Percentiles rank a stretch among this genome's conserved stretches.
These are phyloP conservation scores for Helleia helle DNA, from an alignment of 2,888 invertebrate species.

Conservation along the genomic window DNA sequence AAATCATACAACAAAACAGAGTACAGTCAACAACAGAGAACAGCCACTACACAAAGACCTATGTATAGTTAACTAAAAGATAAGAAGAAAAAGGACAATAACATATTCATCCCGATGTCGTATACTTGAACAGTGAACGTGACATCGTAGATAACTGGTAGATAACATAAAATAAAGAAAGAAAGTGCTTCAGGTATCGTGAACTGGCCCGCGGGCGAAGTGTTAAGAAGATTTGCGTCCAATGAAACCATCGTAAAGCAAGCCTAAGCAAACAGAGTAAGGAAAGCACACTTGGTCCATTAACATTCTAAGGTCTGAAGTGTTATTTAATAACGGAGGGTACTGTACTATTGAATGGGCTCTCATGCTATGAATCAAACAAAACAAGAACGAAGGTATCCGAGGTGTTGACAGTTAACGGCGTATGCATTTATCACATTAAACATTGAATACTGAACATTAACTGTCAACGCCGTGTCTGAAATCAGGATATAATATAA, in stretches of 20 bases:
- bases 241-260: conserved; percentile 52
- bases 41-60: conserved; percentile 74
- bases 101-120: conserved; percentile 38
- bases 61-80: conserved; percentile 59
- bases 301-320: conserved; percentile 52
- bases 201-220: conserved; percentile 40
- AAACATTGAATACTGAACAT: conserved; percentile 22
- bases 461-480: conserved; percentile 62
- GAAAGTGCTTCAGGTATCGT: conserved; percentile 51
- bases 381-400: conserved; percentile 38
- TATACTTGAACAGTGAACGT: conserved; percentile 21
- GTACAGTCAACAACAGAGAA: conserved; percentile 73
- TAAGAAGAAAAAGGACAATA: conserved; percentile 33
- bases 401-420: conserved; percentile 61
- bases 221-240: conserved; percentile 34
- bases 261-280: conserved; percentile 66
- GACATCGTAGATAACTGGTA: conserved; percentile 11
- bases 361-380: conserved; percentile 54
- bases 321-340: conserved; percentile 44
- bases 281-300: conserved; percentile 51
- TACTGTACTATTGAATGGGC: conserved; percentile 47
- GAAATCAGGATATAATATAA: conserved; percentile 38
- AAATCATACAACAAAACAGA: conserved; percentile 71
- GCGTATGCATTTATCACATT: conserved; percentile 23
- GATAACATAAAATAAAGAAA: conserved; percentile 23